A percentile compares a stretch with the other conserved stretches of the same genome.
Conservation (phyloP, 2,888 invertebrate genomes). For the Drosophila cognata region DNA sequence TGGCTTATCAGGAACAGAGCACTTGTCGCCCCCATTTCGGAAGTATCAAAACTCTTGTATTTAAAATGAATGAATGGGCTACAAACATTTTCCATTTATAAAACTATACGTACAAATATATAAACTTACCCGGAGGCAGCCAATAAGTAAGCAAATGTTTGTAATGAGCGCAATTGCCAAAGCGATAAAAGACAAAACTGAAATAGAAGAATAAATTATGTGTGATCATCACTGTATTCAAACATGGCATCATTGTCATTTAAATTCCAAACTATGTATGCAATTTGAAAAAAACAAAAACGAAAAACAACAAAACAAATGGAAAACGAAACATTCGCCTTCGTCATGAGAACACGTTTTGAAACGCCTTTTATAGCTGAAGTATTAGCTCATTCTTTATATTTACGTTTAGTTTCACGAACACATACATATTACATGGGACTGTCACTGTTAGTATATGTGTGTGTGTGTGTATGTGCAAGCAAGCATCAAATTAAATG, state of each 20-base stretch:
- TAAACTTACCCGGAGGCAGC: slow-evolving; percentile 63
- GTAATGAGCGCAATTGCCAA: slow-evolving; percentile 55
- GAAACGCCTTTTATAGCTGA: slow-evolving; percentile 34
- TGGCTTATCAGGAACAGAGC: slow-evolving; percentile 13
- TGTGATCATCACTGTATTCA: slow-evolving; percentile 32
- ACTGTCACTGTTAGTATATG: background rate
- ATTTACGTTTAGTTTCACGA: slow-evolving; percentile 27
- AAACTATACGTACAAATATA: background rate
- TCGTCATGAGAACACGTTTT: slow-evolving; percentile 56
- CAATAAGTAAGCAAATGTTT: slow-evolving; percentile 66
- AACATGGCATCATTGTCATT: slow-evolving; percentile 58
- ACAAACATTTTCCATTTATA: background rate
- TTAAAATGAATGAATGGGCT: background rate
- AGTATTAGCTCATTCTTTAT: slow-evolving; percentile 67
- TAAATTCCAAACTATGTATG: slow-evolving; percentile 44
- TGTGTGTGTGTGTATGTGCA: background rate
- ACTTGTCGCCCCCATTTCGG: background rate
- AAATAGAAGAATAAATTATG: slow-evolving; percentile 30
- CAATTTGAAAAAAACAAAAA: slow-evolving; percentile 29
- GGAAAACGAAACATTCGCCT: slow-evolving; percentile 7
- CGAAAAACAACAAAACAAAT: slow-evolving; percentile 17
- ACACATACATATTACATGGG: background rate
- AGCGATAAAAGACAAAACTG: slow-evolving; percentile 61
- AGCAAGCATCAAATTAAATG: slow-evolving; percentile 7
- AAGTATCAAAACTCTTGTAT: background rate